Conservation (phyloP, 2,113 vertebrate species). For the Sylvia atricapilla region DNA sequence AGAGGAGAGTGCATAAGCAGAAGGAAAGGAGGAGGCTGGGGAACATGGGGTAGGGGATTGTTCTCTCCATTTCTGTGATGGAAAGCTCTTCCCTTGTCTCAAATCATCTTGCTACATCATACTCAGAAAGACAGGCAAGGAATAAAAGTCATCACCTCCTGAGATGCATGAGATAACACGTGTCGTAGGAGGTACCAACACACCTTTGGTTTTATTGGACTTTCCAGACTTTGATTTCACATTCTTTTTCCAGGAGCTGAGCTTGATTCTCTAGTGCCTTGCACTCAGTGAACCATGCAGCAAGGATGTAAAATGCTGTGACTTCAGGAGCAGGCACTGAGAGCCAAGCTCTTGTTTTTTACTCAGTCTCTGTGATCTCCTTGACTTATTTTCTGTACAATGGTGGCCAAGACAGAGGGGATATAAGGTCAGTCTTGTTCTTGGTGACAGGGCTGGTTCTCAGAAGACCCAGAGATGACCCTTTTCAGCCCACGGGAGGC, state of each 20-base stretch:
- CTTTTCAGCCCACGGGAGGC: not conserved
- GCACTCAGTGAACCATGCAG: not conserved
- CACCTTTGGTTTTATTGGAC: not conserved
- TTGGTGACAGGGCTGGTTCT: not conserved
- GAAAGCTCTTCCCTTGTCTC: not conserved
- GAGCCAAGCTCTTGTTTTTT: not conserved
- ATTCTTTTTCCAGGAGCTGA: not conserved
- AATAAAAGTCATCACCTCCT: not conserved
- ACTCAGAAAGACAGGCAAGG: not conserved
- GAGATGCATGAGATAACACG: not conserved
- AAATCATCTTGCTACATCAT: not conserved
- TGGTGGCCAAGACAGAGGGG: not conserved
- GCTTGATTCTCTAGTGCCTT: not conserved
- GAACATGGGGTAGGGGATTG: not conserved
- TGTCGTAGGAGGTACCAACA: not conserved
- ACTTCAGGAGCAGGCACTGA: not conserved
- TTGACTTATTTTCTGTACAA: not conserved
- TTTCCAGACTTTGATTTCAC: constrained; percentile 35
- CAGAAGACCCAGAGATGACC: not conserved
- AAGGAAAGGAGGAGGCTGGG: not conserved
- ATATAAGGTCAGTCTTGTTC: not conserved
- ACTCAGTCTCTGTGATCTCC: not conserved
- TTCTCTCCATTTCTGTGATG: not conserved
- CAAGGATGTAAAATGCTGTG: not conserved
- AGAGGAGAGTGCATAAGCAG: not conserved